Evolutionary conservation across 1,140 invertebrate genomes (phyloP).

Genomic region (Sminthurides bifidus): DNA sequence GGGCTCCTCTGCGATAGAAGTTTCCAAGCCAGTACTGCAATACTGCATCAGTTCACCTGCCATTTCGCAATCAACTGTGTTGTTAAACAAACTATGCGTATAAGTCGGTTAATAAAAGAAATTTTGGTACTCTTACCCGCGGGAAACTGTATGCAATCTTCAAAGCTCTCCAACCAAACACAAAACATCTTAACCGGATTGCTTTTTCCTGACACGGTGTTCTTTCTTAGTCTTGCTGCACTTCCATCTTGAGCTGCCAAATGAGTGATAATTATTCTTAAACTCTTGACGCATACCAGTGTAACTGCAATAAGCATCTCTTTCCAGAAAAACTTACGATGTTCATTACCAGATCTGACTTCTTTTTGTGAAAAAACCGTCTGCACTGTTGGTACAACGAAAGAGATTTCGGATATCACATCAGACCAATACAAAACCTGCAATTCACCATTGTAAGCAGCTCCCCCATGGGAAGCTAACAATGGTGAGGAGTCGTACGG

Average conservation of each 20-base stretch:
- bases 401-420: slow-evolving; percentile 82
- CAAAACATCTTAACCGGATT: slow-evolving; percentile 85
- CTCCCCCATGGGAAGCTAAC: slow-evolving; percentile 46
- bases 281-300: neutral
- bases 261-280: no score
- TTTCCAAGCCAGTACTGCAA: slow-evolving; percentile 66
- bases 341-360: no score
- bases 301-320: neutral
- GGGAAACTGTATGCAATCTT: slow-evolving; percentile 82
- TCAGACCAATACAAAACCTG: slow-evolving; percentile 93
- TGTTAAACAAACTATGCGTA: no score
- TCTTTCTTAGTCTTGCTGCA: no score
- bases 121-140: slow-evolving; percentile 46
- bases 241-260: no score
- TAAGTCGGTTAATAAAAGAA: neutral
- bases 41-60: slow-evolving; percentile 60
- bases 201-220: no score
- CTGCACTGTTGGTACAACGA: slow-evolving; percentile 68
- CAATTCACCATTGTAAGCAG: slow-evolving; percentile 56
- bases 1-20: slow-evolving; percentile 37
- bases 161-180: slow-evolving; percentile 88
- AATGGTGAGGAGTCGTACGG: no score
- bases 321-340: no score
- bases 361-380: neutral
- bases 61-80: no score